Percentiles rank a stretch among this genome's conserved stretches.
Conservation (phyloP, 2,113 vertebrate genomes). For the Alligator mississippiensis region DNA sequence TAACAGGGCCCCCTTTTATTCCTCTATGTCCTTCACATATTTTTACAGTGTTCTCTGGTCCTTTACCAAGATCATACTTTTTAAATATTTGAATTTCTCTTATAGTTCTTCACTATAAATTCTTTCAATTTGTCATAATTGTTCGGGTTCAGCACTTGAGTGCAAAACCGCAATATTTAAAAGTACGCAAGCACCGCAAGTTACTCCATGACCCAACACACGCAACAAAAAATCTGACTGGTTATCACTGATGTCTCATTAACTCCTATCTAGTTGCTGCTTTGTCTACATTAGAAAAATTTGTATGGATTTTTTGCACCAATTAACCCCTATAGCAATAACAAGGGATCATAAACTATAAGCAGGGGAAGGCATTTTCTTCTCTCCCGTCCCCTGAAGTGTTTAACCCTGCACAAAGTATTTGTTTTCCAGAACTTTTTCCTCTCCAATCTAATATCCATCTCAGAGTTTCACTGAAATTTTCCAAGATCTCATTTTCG, state of each 20-base stretch:
- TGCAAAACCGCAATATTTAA: no score
- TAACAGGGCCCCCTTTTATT: background rate
- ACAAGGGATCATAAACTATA: background rate
- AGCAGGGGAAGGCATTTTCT: background rate
- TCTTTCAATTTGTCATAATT: no score
- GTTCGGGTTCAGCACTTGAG: no score
- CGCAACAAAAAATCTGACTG: background rate
- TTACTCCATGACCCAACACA: no score
- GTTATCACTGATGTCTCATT: background rate
- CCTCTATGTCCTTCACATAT: background rate
- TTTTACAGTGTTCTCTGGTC: background rate
- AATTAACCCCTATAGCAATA: background rate
- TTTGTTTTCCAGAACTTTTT: background rate
- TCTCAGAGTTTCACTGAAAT: background rate
- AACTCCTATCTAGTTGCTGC: background rate
- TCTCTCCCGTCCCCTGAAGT: no score
- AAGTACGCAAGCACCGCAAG: no score
- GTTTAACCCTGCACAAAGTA: background rate
- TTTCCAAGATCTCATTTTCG: background rate
- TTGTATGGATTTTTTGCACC: background rate
- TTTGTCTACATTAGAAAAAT: background rate
- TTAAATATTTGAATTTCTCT: background rate
- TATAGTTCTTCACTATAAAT: no score
- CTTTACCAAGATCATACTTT: background rate
- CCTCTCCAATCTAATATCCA: background rate